These are phyloP conservation scores for Trypoxylon attenuatum DNA, from an alignment of 2,888 invertebrate species.

Conservation along the genomic window DNA sequence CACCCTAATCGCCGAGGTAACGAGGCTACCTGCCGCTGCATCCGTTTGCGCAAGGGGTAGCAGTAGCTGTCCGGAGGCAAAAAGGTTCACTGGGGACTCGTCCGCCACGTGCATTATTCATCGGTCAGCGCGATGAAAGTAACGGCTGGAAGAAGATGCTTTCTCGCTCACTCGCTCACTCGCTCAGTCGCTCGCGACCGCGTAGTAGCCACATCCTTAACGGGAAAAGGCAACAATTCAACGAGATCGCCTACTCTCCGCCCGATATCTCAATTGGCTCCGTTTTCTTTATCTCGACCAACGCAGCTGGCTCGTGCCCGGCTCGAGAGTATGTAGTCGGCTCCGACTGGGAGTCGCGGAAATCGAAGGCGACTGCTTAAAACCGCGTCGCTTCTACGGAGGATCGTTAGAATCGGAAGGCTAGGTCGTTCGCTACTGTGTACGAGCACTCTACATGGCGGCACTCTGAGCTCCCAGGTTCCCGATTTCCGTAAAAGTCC, in stretches of 20 bases:
- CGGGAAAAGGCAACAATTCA: neutral
- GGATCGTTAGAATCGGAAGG: slow-evolving; percentile 27
- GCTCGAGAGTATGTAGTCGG: too few species aligned
- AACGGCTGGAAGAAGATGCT: neutral
- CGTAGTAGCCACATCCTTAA: neutral
- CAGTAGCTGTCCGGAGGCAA: neutral
- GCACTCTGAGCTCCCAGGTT: slow-evolving; percentile 55
- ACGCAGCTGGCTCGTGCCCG: too few species aligned
- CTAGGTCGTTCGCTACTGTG: slow-evolving; percentile 48
- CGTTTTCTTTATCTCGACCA: neutral
- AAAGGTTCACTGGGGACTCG: neutral
- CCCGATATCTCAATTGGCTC: slow-evolving; percentile 51
- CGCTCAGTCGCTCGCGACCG: too few species aligned
- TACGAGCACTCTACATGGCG: slow-evolving; percentile 48
- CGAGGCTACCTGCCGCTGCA: slow-evolving; percentile 9
- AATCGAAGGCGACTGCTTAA: too few species aligned
- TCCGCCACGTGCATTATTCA: neutral
- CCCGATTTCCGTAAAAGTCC: slow-evolving; percentile 69
- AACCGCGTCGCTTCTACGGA: slow-evolving; percentile 16
- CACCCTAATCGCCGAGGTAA: slow-evolving; percentile 5
- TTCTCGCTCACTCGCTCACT: too few species aligned
- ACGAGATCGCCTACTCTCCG: slow-evolving; percentile 11
- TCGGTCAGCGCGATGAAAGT: neutral
- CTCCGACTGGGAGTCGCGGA: too few species aligned
- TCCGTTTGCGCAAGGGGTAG: slow-evolving; percentile 13